Percentiles rank a stretch among this genome's conserved stretches.
Evolutionary conservation across 2,888 invertebrate genomes (phyloP).

Genomic region (Rhagophthalmus giganteus): DNA sequence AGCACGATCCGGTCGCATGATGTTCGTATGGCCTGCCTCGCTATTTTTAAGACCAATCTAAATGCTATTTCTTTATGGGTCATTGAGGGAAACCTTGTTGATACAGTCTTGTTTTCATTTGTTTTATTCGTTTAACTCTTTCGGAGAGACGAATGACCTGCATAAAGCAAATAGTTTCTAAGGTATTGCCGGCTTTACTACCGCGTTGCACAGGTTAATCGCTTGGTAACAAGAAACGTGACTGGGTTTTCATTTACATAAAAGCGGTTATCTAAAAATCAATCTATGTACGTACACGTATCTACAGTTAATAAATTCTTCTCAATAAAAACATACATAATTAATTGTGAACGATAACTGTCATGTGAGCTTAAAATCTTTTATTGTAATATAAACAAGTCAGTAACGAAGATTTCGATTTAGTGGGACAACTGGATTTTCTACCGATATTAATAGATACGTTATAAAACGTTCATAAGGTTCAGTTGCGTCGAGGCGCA

Average conservation of each 20-base stretch:
- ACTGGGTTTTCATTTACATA: no score
- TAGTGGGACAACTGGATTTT: constrained; percentile 1
- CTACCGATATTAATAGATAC: neutral
- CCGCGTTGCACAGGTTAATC: no score
- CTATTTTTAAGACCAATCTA: constrained; percentile 14
- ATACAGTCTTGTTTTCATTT: constrained; percentile 18
- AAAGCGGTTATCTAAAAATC: no score
- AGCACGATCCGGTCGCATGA: constrained; percentile 14
- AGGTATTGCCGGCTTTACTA: no score
- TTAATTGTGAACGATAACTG: neutral
- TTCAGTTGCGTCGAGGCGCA: neutral
- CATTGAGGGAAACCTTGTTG: constrained; percentile 19
- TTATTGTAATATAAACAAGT: neutral
- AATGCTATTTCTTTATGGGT: constrained; percentile 19
- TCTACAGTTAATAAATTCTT: no score
- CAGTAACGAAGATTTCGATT: neutral
- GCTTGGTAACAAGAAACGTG: no score
- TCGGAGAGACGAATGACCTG: constrained; percentile 10
- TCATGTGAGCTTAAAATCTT: neutral
- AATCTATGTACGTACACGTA: no score
- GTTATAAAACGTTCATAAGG: neutral
- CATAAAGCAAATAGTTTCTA: neutral
- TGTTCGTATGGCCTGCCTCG: constrained; percentile 2
- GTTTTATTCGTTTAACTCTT: no score
- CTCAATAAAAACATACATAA: no score